Percentiles rank a stretch among this genome's conserved stretches.
Evolutionary conservation across 1,140 invertebrate species (phyloP).

Genomic region (Zaprionus vittiger): DNA sequence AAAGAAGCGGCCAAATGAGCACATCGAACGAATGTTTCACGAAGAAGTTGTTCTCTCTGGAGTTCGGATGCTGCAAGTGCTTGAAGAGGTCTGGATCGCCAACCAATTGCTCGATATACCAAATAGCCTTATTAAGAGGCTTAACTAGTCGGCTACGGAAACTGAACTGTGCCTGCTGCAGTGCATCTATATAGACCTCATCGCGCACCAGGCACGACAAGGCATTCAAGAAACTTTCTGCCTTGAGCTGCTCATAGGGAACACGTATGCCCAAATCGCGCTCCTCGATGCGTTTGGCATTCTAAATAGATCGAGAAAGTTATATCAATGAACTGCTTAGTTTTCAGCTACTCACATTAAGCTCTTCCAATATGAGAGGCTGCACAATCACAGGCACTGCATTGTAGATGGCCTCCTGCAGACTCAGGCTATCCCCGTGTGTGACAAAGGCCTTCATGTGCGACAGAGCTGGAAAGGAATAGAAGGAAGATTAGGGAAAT

Average conservation of each 20-base stretch:
- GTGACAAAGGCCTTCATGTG: conserved; percentile 86
- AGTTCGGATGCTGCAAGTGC: conserved; percentile 25
- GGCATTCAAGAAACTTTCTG: conserved; percentile 2
- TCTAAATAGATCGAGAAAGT: conserved; percentile 27
- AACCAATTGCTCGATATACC: conserved; percentile 87
- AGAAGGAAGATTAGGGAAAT: neutral
- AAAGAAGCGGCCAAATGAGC: conserved; percentile 29
- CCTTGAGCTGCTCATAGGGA: neutral
- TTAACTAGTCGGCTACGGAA: conserved; percentile 85
- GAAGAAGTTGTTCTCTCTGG: conserved; percentile 33
- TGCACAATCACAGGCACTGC: conserved; percentile 87
- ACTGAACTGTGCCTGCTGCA: conserved; percentile 73
- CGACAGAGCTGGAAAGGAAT: conserved; percentile 78
- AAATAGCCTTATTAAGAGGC: conserved; percentile 86
- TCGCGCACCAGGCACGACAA: conserved; percentile 35
- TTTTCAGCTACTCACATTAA: conserved; percentile 49
- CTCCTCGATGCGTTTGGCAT: conserved; percentile 66
- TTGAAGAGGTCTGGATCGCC: conserved; percentile 52
- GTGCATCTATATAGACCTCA: neutral
- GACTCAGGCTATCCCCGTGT: conserved; percentile 86
- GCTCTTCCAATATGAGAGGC: conserved; percentile 88
- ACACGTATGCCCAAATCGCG: conserved; percentile 52
- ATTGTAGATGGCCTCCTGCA: conserved; percentile 86
- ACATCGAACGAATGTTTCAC: conserved; percentile 59
- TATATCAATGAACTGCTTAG: neutral